Base-by-base conservation (phyloP, 2,888 invertebrate genomes). In the Subacronicta megacephala region DNA sequence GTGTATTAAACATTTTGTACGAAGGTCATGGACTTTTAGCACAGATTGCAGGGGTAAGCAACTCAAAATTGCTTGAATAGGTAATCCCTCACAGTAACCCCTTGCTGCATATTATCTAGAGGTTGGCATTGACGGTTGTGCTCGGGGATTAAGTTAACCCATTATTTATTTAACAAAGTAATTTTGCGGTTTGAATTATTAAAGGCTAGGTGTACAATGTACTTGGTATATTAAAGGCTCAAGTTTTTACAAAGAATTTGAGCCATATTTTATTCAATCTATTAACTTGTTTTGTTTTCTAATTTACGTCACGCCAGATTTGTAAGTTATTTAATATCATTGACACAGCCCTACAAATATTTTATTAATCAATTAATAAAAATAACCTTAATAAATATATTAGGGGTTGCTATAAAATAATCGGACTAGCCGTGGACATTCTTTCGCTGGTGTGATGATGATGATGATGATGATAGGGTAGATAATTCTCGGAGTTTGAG, bases 31-130 rank as follows among this genome's bases (percentile, higher is more conserved):
- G 41, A 59, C 59, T 68, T 56, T 61, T 38, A 58, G 47, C 65
- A 35, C 44, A 58, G 52, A 73, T 73, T 68, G 59, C 56, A 54
- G 66, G 71, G 60, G 60, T 64, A 79, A 77, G 65, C 62, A 62
- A 73, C 70, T 64, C 59, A 47, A 56, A 72, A 72, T 75, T 62
- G 54, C 62, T 54, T 51, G 49, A 67, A 62, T 62, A 41, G 46
- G 41, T 67, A 75, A 75, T 75, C 63, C 47, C 41, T 75, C 59
- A 55, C 57, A 54, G 51, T 13, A 37, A 56, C 46, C 69, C 68
- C 58, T 66, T 41, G 58, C 55, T 75, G 73, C 62, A 75, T 72
- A 59, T 75, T 57, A 75, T 59, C 54, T 61, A 40, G 37, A 45
- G 43, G 42, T 62, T 66, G 62, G 56, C 62, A 72, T 53, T 62